Base-by-base conservation (phyloP, 64 coral and sea anemone species). In the Montipora sp. region DNA sequence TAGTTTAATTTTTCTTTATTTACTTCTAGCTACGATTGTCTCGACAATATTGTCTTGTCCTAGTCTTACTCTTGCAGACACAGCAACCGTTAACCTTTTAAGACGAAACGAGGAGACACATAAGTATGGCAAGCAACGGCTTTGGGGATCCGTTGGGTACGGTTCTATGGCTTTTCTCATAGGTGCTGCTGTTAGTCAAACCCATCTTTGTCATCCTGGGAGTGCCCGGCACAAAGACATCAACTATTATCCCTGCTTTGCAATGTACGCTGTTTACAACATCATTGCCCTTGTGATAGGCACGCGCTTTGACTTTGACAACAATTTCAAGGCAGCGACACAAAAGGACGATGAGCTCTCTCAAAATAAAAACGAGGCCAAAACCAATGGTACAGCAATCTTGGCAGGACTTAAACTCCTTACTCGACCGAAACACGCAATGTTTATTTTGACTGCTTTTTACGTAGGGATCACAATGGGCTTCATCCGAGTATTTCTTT, bases 181-280 rank as follows among this genome's bases (percentile, higher is more conserved):
- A 0, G 98, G 98, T 10, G 89, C 98, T 13, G 95, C 98, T 1
- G 89, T 99, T 5, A 99, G 98, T 75, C 80, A 88, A 61, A 99
- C 98, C 15, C 92, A 99, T 63, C 72, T 99, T 18, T 99, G 98
- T 91, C 98, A 94, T 3, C 92, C 95, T 7, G 95, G 95, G 5
- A 94, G 93, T 46, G 95, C 87, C 5, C 93, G 94, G 20, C 77
- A 85, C 14, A 99, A 95, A 78, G 91, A 99, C 45, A 92, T 99
- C 0, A 96, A 99, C 47, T 99, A 99, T 24, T 99, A 99, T 36
- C 95, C 91, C 7, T 99, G 98, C 50, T 99, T 99, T 73, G 92
- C 87, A 49, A 93, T 90, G 24, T 96, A 92, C 24, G 93, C 88
- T 4, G 46, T 96, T 4, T 99, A 88, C 65, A 91, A 96, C 19